phyloP scores from a whole-genome alignment of 2,797 vertebrate genomes.

The Sparidentex hasta region DNA sequence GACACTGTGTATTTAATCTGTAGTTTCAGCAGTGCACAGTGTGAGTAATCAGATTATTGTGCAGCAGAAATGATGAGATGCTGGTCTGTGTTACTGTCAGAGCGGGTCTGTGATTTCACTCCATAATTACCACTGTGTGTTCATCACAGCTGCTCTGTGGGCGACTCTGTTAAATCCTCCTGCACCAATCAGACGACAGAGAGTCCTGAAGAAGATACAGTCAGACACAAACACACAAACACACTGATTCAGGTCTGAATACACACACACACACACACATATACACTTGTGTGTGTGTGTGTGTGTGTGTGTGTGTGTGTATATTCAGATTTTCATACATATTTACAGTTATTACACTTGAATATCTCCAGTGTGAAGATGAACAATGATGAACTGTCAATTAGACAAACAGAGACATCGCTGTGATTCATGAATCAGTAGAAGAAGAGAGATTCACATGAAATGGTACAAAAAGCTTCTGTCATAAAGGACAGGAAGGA shows the following conservation, averaged over 20 bases:
- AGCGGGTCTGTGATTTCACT: constrained; percentile 38
- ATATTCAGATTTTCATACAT: constrained; percentile 43
- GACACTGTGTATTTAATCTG: background rate
- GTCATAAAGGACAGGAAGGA: too few species aligned
- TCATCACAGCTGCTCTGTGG: constrained; percentile 63
- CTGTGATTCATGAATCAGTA: background rate
- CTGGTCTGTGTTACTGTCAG: constrained; percentile 21
- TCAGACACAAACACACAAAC: too few species aligned
- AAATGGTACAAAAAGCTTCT: too few species aligned
- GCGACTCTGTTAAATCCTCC: constrained; percentile 10
- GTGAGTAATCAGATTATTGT: constrained; percentile 34
- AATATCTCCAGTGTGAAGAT: constrained; percentile 26
- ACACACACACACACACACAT: too few species aligned
- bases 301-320: too few species aligned
- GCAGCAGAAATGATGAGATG: constrained; percentile 53
- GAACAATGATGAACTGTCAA: too few species aligned
- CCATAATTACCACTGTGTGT: constrained; percentile 60
- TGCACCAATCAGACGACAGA: background rate
- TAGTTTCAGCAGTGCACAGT: constrained; percentile 34
- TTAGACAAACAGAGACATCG: background rate
- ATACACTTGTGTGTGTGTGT: too few species aligned
- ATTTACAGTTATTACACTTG: constrained; percentile 17
- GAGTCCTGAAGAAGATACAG: constrained; percentile 7
- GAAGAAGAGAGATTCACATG: background rate
- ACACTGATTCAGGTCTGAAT: too few species aligned